Conservation (phyloP, 2,888 invertebrate species). For the Leucania comma region DNA sequence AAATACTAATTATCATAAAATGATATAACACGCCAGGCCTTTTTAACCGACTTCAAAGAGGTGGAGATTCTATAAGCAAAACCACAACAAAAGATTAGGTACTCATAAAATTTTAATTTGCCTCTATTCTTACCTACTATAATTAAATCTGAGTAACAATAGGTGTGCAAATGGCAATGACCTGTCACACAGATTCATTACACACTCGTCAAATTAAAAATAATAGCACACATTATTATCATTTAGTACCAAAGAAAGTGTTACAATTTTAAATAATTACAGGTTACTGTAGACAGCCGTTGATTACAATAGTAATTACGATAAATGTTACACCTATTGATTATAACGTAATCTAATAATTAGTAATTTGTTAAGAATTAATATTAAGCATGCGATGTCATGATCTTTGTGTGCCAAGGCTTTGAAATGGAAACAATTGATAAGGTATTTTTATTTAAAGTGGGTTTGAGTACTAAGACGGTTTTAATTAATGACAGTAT, state of each 20-base stretch:
- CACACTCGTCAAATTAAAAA: constrained; percentile 13
- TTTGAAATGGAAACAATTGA: constrained; percentile 34
- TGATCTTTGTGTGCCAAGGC: constrained; percentile 65
- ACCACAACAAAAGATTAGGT: no score
- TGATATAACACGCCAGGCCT: no score
- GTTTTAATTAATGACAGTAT: constrained; percentile 32
- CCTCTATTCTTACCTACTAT: background rate
- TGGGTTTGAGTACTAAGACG: constrained; percentile 32
- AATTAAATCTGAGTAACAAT: constrained; percentile 22
- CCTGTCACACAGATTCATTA: constrained; percentile 34
- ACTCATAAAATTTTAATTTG: background rate
- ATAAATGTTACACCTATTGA: constrained; percentile 46
- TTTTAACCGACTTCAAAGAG: no score
- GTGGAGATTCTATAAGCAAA: no score
- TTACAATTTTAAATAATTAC: constrained; percentile 33
- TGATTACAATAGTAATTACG: constrained; percentile 48
- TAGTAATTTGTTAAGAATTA: constrained; percentile 43
- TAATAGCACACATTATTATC: constrained; percentile 22
- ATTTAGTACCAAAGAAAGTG: constrained; percentile 30
- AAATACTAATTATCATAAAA: no score
- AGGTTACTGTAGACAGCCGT: constrained; percentile 28
- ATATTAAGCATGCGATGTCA: constrained; percentile 39
- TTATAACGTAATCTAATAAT: constrained; percentile 58
- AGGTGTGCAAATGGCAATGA: constrained; percentile 34
- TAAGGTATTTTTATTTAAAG: constrained; percentile 26